Base-by-base conservation (phyloP, 1,140 invertebrate species). In the Drosophila pruinosa region DNA sequence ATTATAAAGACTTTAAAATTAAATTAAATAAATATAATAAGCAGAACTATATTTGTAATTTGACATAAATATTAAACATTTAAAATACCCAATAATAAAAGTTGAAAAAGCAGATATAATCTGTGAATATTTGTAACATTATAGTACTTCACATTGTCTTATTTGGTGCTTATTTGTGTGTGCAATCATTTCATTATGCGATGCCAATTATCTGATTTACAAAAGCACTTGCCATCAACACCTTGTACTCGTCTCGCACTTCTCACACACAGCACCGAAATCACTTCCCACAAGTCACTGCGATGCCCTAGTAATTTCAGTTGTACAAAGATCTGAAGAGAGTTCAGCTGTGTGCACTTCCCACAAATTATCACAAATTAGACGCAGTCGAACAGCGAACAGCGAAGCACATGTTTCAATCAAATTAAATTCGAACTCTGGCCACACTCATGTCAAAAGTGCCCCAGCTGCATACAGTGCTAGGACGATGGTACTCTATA, bases 301-400 rank as follows among this genome's bases (percentile, higher is more conserved):
- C 38, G 24, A 36, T 64, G 68, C 48, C 69, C 62, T 52, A 72
- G 45, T 72, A 67, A 58, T 67, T 65, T 72, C 24, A 43, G 36
- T 36, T 50, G 61, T 36, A 26, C 43, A 64, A 57, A 64, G 61
- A 5, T 67, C 45, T 21, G 61, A 45, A 38, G 10, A 21, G 63
- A 58, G 31, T 31, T 56, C 48, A 17, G n/a, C 24, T 70, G 50
- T 63, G 31, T 61, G 71, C 21, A 69, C 74, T 85, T 86, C 82
- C 81, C 81, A 86, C 81, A 86, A 85, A 86, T 86, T 86, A 86
- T 86, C 80, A 76, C 80, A 86, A 85, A 85, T 85, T 85, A 85
- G 80, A 75, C 81, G 79, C 75, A 83, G 75, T 65, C 57, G 75
- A 73, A 78, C 62, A 8, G 17, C 28, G 50, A 28, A 61, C 62